phyloP scores from a whole-genome alignment of 2,797 vertebrate genomes.

The Smutsia gigantea region DNA sequence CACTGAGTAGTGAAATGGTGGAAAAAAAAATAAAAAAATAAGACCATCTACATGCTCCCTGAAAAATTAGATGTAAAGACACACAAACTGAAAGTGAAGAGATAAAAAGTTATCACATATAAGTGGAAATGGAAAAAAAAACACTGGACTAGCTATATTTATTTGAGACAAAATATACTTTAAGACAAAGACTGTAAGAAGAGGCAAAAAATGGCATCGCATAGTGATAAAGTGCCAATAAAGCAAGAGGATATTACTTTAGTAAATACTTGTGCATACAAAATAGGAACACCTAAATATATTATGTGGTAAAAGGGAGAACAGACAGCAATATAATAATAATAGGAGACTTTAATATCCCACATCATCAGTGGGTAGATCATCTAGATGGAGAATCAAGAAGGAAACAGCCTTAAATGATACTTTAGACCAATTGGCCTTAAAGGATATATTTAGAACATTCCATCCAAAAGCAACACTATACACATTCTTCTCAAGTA shows the following conservation, averaged over 20 bases:
- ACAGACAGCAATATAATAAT: not conserved
- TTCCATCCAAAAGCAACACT: not conserved
- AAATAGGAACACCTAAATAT: not conserved
- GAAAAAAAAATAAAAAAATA: not conserved
- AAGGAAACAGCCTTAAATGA: not conserved
- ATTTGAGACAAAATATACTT: not conserved
- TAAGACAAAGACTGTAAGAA: not conserved
- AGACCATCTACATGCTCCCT: not conserved
- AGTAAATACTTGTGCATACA: not conserved
- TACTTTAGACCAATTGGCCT: not conserved
- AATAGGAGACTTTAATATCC: not conserved
- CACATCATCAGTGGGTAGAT: not conserved
- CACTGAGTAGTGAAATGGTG: not conserved
- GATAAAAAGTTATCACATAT: not conserved
- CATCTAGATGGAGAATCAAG: not conserved
- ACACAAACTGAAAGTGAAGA: not conserved
- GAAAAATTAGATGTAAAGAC: not conserved
- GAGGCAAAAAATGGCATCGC: not conserved
- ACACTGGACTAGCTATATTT: not conserved
- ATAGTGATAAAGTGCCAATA: not conserved
- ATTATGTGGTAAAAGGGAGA: not conserved
- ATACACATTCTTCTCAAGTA: not conserved
- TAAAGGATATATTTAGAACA: not conserved
- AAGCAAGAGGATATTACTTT: not conserved
- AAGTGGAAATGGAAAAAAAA: not conserved